Percentiles rank a stretch among this genome's conserved stretches.
Conservation (phyloP, 2,113 vertebrate species). For the Xiphophorus hellerii region DNA sequence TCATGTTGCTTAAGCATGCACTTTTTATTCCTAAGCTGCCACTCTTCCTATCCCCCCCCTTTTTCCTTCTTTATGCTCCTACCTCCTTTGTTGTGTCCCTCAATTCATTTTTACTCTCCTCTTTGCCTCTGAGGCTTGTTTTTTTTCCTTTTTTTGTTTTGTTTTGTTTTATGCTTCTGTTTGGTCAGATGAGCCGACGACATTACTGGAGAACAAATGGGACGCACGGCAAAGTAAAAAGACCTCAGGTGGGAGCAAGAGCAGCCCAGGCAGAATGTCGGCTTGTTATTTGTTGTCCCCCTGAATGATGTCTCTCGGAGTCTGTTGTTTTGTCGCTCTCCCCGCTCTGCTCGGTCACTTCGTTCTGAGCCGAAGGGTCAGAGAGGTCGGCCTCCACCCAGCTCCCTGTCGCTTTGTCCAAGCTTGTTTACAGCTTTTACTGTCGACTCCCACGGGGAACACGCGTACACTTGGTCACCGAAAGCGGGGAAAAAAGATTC, state of each 20-base stretch:
- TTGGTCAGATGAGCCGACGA: constrained; percentile 27
- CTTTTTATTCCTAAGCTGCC: constrained; percentile 5
- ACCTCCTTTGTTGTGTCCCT: constrained; percentile 6
- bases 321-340: constrained; percentile 38
- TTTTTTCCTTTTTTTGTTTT: not conserved
- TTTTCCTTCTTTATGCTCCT: not conserved
- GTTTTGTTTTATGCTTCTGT: constrained; percentile 5
- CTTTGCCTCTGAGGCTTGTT: not conserved
- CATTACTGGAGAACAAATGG: constrained; percentile 32
- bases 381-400: constrained; percentile 47
- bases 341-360: not conserved
- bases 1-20: not conserved
- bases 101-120: not conserved
- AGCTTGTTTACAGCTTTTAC: constrained; percentile 67
- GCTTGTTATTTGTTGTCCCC: constrained; percentile 50
- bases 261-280: constrained; percentile 39
- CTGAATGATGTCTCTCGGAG: constrained; percentile 40
- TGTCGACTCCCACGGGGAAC: constrained; percentile 45
- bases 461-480: constrained; percentile 16
- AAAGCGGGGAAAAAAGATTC: not conserved
- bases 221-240: constrained; percentile 35
- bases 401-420: constrained; percentile 37
- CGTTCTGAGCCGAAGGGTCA: constrained; percentile 48
- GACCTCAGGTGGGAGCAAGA: constrained; percentile 59
- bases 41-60: not conserved